phyloP scores from a whole-genome alignment of 1,140 invertebrate species.

The Ladona fulva region DNA sequence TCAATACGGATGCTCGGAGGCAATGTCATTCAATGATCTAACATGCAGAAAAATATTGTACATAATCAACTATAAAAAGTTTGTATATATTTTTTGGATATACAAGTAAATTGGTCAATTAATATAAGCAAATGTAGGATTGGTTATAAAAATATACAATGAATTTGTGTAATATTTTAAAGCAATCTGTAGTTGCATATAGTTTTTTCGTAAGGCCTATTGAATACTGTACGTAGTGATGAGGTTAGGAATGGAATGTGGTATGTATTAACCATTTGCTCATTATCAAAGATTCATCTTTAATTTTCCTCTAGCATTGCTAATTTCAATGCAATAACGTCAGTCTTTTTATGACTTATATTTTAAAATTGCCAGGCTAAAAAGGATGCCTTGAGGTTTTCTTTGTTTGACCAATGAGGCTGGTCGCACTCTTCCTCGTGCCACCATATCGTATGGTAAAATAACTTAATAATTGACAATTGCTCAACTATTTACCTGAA shows the following conservation, averaged over 20 bases:
- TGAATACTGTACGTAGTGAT: neutral
- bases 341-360: too few relatives aligned
- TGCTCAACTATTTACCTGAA: neutral
- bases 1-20: too few relatives aligned
- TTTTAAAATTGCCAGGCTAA: too few relatives aligned
- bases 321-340: neutral
- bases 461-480: slow-evolving; percentile 1
- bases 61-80: neutral
- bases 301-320: too few relatives aligned
- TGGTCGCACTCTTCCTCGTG: neutral
- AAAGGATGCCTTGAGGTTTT: too few relatives aligned
- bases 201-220: neutral
- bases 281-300: neutral
- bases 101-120: neutral
- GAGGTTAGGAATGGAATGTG: neutral
- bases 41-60: neutral
- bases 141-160: neutral
- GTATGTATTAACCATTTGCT: neutral
- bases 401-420: too few relatives aligned
- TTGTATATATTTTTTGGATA: slow-evolving; percentile 9
- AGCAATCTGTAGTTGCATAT: neutral
- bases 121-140: neutral
- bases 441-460: neutral
- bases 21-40: neutral
- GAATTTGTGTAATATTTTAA: slow-evolving; percentile 11